A percentile compares a stretch with the other conserved stretches of the same genome.
Evolutionary conservation across 2,888 invertebrate genomes (phyloP).

Genomic region (Panorpa germanica): DNA sequence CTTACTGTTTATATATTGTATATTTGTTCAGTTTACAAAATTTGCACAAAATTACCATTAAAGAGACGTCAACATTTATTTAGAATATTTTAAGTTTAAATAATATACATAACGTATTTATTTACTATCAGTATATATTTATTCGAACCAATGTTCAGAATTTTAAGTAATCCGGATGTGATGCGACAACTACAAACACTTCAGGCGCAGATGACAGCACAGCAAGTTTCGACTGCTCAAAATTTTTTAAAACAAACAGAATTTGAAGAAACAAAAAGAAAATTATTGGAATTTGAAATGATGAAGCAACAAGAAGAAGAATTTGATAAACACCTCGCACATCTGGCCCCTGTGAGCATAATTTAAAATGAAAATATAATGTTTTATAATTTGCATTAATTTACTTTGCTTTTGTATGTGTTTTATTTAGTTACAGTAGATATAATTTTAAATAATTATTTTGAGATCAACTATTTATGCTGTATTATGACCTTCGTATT

Average conservation of each 20-base stretch:
- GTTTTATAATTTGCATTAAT: conserved; percentile 1
- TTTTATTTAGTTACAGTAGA: conserved; percentile 3
- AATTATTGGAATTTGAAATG: conserved; percentile 44
- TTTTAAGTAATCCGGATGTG: conserved; percentile 73
- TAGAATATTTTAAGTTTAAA: not conserved
- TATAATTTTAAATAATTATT: not conserved
- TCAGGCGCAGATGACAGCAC: conserved; percentile 37
- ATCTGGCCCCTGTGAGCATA: conserved; percentile 43
- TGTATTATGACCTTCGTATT: too few relatives aligned
- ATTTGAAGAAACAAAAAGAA: conserved; percentile 45
- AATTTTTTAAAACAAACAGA: conserved; percentile 26
- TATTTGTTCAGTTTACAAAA: not conserved
- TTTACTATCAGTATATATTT: conserved; percentile 7
- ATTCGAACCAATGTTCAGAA: conserved; percentile 32
- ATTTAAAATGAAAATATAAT: not conserved
- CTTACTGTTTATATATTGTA: not conserved
- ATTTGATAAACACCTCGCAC: conserved; percentile 54
- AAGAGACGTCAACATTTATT: conserved; percentile 3
- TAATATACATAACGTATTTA: conserved; percentile 7
- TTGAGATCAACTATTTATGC: conserved; percentile 1
- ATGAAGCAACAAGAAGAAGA: conserved; percentile 57
- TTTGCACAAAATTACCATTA: not conserved
- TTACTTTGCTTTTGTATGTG: conserved; percentile 6
- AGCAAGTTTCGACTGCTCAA: conserved; percentile 16
- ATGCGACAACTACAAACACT: conserved; percentile 74